These are phyloP conservation scores for Phoxinus dragarum DNA, from an alignment of 2,797 vertebrate genomes.

Conservation along the genomic window DNA sequence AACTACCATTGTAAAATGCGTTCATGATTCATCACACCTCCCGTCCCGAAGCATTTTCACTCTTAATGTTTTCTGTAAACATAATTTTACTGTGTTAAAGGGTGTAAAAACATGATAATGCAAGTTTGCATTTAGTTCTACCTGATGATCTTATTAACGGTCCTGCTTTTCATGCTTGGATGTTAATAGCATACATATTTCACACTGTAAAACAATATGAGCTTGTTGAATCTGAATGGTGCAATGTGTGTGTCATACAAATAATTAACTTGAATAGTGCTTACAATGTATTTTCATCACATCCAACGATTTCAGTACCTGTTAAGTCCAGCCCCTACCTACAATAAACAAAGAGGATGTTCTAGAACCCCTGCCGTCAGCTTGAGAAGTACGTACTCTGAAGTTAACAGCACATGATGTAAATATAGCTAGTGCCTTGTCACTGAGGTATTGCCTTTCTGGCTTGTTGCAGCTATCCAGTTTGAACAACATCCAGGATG, in stretches of 20 bases:
- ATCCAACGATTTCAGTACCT: constrained; percentile 56
- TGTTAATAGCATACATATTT: constrained; percentile 6
- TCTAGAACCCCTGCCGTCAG: constrained; percentile 56
- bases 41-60: neutral
- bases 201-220: neutral
- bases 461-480: constrained; percentile 56
- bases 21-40: neutral
- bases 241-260: neutral
- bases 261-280: constrained; percentile 29
- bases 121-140: neutral
- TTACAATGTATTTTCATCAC: constrained; percentile 51
- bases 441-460: constrained; percentile 65
- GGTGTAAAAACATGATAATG: neutral
- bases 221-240: neutral
- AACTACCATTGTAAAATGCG: neutral
- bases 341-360: constrained; percentile 61
- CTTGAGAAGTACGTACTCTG: constrained; percentile 34
- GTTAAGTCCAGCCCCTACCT: constrained; percentile 33
- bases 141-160: neutral
- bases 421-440: constrained; percentile 65
- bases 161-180: neutral
- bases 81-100: neutral
- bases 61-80: neutral
- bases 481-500: constrained; percentile 67
- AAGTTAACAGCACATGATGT: constrained; percentile 52